Conservation (phyloP, 2,113 vertebrate genomes). For the Pseudonaja textilis region DNA sequence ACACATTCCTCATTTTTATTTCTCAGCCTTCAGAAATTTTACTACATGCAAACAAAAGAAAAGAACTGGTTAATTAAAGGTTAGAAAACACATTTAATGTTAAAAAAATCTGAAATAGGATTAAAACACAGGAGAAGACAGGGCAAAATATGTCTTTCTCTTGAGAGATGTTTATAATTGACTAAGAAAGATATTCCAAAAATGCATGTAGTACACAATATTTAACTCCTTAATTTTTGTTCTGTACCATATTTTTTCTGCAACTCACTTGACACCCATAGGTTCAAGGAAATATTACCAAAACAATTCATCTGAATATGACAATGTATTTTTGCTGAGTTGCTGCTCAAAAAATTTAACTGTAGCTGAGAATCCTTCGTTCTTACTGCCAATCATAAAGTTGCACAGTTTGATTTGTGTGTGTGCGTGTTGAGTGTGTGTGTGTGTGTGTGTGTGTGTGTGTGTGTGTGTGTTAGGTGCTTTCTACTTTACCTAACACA, state of each 20-base stretch:
- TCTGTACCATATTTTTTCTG: neutral
- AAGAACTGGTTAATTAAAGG: slow-evolving; percentile 53
- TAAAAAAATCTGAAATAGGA: slow-evolving; percentile 64
- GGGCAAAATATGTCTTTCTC: slow-evolving; percentile 62
- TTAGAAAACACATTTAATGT: slow-evolving; percentile 69
- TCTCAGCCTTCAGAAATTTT: slow-evolving; percentile 55
- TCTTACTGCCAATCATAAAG: neutral
- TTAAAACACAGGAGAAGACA: slow-evolving; percentile 56
- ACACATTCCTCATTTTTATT: slow-evolving; percentile 72
- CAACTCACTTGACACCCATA: neutral
- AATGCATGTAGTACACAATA: neutral
- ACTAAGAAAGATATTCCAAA: neutral
- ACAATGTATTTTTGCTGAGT: neutral
- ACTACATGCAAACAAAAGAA: slow-evolving; percentile 49
- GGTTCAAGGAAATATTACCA: neutral
- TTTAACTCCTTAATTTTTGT: neutral
- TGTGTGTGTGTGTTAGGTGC: neutral
- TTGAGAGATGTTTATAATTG: slow-evolving; percentile 42
- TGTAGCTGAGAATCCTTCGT: neutral
- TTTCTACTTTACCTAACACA: neutral
- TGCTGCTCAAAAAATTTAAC: neutral
- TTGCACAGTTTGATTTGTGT: neutral
- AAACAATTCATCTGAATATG: neutral
- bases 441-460: too few relatives aligned
- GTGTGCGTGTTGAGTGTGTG: too few relatives aligned